Conservation (phyloP, 53 echinoderm and acorn worm genomes). For the Hippasteria phrygiana region DNA sequence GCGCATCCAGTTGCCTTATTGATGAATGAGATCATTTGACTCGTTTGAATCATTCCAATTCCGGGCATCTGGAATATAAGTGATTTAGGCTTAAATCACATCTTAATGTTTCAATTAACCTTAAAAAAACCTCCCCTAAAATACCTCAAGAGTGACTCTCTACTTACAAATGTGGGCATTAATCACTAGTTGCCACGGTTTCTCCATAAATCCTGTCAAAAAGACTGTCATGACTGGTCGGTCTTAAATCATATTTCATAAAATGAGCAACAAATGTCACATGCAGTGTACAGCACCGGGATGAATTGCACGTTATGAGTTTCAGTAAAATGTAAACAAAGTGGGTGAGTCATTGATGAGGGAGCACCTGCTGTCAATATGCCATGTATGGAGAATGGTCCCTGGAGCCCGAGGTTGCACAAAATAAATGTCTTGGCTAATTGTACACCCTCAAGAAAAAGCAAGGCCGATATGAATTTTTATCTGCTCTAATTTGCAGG, state of each 20-base stretch:
- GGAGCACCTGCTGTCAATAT: background rate
- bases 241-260: background rate
- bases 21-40: no score
- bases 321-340: conserved; percentile 5
- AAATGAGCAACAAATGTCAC: background rate
- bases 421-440: background rate
- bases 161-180: background rate
- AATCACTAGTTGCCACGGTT: background rate
- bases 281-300: background rate
- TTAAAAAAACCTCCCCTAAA: background rate
- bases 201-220: background rate
- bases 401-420: background rate
- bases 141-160: background rate
- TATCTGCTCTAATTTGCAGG: background rate
- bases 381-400: background rate
- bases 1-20: no score
- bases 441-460: background rate
- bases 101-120: no score
- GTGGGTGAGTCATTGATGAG: background rate
- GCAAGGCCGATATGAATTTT: background rate
- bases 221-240: background rate
- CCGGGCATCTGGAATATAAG: no score
- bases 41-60: no score
- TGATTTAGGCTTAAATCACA: no score
- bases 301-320: background rate